These are phyloP conservation scores for Pseudochromis fuscus DNA, from an alignment of 2,797 vertebrate genomes.

Conservation along the genomic window DNA sequence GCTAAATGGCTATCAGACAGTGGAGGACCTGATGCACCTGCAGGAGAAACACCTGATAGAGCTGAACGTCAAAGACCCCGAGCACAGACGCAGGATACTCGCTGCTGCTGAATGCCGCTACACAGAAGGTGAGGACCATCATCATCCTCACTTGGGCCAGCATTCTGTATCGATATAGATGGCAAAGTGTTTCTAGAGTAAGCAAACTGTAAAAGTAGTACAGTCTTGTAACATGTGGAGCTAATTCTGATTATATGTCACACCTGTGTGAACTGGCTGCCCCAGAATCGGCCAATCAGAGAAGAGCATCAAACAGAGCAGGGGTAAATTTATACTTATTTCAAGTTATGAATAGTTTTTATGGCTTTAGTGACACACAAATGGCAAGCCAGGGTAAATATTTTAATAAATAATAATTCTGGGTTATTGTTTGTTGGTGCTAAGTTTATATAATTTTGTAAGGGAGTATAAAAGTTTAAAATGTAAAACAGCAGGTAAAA, in stretches of 20 bases:
- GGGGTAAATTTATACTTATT: too few relatives aligned
- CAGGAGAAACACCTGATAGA: constrained; percentile 96
- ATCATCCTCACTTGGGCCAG: neutral
- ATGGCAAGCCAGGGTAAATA: neutral
- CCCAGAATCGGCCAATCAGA: constrained; percentile 13
- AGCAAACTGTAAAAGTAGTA: neutral
- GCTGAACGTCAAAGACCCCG: constrained; percentile 91
- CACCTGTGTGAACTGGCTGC: neutral
- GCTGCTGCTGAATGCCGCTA: constrained; percentile 89
- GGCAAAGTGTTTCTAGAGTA: neutral
- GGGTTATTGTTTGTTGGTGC: too few relatives aligned
- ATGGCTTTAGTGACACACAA: neutral
- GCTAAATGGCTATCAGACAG: constrained; percentile 94
- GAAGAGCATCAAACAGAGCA: neutral
- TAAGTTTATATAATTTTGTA: too few relatives aligned
- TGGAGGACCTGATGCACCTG: constrained; percentile 93
- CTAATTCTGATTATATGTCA: neutral
- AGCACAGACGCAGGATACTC: constrained; percentile 90
- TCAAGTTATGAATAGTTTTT: neutral
- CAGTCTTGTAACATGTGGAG: constrained; percentile 3
- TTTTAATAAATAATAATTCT: neutral
- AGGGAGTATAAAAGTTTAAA: constrained; percentile 1
- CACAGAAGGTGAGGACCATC: constrained; percentile 86
- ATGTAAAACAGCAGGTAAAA: constrained; percentile 8
- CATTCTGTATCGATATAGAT: neutral